Conservation (phyloP, 2,113 vertebrate species). For the Dipodomys ordii region DNA sequence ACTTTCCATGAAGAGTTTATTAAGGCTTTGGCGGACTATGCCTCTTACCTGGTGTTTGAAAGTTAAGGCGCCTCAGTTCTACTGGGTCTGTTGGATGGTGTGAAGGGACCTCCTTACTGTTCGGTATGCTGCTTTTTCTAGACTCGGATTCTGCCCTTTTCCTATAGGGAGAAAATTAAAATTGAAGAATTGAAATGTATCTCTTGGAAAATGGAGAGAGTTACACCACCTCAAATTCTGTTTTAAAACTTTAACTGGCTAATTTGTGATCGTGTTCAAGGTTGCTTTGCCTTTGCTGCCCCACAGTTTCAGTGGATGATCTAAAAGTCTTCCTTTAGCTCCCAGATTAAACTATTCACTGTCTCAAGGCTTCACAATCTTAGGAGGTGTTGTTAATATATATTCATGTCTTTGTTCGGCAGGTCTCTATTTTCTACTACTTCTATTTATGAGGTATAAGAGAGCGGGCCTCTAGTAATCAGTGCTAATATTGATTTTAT, state of each 20-base stretch:
- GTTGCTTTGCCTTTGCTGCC: neutral
- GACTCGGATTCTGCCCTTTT: slow-evolving; percentile 98
- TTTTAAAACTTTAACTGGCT: neutral
- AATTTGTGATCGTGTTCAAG: neutral
- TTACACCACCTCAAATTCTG: neutral
- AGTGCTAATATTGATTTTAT: neutral
- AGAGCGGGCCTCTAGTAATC: neutral
- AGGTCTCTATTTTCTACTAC: neutral
- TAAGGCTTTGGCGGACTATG: neutral
- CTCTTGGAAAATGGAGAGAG: neutral
- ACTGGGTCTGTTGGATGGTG: slow-evolving; percentile 98
- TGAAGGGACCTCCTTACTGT: slow-evolving; percentile 96
- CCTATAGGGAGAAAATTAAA: slow-evolving; percentile 85
- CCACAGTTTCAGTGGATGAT: neutral
- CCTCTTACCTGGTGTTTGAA: slow-evolving; percentile 97
- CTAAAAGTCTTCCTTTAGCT: neutral
- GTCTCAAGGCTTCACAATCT: neutral
- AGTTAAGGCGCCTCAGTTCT: slow-evolving; percentile 98
- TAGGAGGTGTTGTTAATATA: neutral
- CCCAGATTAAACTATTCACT: neutral
- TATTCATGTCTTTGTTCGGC: neutral
- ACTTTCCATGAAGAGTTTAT: neutral
- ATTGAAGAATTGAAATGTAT: slow-evolving; percentile 25
- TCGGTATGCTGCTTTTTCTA: slow-evolving; percentile 97
- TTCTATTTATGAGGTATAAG: neutral